These are phyloP conservation scores for Diachasma alloeum DNA, from an alignment of 1,140 invertebrate species.

Conservation along the genomic window DNA sequence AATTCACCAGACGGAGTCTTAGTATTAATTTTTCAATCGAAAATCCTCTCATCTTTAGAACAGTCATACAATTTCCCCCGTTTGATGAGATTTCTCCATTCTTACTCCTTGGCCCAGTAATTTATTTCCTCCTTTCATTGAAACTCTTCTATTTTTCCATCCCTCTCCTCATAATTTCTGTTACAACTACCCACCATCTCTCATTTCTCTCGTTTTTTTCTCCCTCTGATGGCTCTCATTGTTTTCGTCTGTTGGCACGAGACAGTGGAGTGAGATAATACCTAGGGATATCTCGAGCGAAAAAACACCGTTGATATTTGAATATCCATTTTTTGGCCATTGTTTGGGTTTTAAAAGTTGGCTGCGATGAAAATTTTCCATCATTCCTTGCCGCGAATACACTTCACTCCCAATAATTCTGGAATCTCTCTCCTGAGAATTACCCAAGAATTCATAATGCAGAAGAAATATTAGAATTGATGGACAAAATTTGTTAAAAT, in stretches of 20 bases:
- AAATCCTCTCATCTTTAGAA: no score
- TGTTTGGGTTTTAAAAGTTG: background rate
- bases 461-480: no score
- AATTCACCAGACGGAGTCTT: no score
- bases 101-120: background rate
- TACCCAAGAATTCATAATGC: no score
- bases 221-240: background rate
- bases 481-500: background rate
- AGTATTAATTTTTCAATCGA: no score
- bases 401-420: no score
- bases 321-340: background rate
- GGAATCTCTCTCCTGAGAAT: no score
- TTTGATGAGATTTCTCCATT: background rate
- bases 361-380: no score
- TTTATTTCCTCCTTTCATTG: background rate
- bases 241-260: slow-evolving; percentile 2
- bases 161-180: background rate
- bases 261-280: background rate
- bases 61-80: no score
- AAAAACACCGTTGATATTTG: background rate
- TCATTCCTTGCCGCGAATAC: no score
- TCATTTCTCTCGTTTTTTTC: background rate
- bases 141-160: background rate
- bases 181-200: background rate
- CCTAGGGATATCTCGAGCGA: background rate